Base-by-base conservation (phyloP, 2,797 vertebrate genomes). In the Sebastolobus alascanus region DNA sequence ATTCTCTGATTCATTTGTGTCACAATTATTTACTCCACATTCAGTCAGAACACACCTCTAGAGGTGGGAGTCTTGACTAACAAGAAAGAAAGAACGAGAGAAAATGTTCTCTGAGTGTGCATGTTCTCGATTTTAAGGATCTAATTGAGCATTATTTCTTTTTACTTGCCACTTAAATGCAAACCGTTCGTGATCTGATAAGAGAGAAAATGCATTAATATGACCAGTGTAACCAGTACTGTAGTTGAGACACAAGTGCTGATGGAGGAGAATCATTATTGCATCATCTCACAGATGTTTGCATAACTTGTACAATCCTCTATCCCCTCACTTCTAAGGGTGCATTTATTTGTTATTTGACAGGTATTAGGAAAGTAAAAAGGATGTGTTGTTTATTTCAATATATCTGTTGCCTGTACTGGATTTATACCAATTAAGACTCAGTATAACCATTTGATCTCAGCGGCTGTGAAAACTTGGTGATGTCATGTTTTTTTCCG, bases 391-490 rank as follows among this genome's bases (percentile, higher is more conserved):
- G 65, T 79, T 77, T 69, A 52, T 71, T 74, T 71, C 25, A 46
- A 10, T 38, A 64, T 6, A 22, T 37, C 60, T 35, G 61, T 40
- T 67, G 16, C 12, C 50, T 22, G 50, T 18, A 1, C 33, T 68
- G 37, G 16, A 22, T 68, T 5, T 52, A 37, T 10, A 37, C 59
- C 40, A 73, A 73, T 79, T 68, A 82, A 75, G 38, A 84, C 43
- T 33, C 46, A 33, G 37, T 11, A 2, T 14, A 73, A 1, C n/a
- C n/a, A 31, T 83, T 83, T 86, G 79, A 79, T 86, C 80, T 66
- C n/a, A 33, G 77, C 1, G 5, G 31, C 61, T 70, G 38, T 68
- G 31, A 77, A 81, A 83, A 50, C 58, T 38, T 8, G 6, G 35
- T 68, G 75, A 76, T 58, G 58, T 61, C 71, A 71, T 77, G 79